Base-by-base conservation (phyloP, 2,888 invertebrate species). In the Scaptomyza flava region DNA sequence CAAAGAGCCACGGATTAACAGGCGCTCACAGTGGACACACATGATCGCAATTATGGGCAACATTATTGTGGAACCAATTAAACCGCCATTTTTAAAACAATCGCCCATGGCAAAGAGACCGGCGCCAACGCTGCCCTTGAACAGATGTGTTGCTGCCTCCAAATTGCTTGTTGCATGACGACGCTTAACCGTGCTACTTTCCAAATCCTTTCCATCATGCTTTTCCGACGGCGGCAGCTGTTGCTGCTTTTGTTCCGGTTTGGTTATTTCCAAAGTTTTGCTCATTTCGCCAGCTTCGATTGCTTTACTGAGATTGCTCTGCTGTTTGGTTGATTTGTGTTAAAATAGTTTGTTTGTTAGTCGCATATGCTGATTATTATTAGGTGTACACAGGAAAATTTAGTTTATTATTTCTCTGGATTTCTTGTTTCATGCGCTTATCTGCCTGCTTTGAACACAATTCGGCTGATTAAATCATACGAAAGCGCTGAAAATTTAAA, bases 71-170 rank as follows among this genome's bases (percentile, higher is more conserved):
- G 97, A 96, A 43, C 98, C 94, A 69, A 96, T 91, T 2, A 99
- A 92, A 1, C 99, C 99, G 27, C 98, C 97, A 91, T 99, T 96
- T 91, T 95, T 96, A 89, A 98, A 96, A 3, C 97, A 98, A 90
- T 97, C 96, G 14, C 99, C 98, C 95, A 99, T 96, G 1, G 98
- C 98, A 85, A 99, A 95, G 77, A 99, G 95, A 0, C 99, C 99
- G 0, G 98, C 98, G 23, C 99, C 99, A 48, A 99, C 95, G 93
- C 98, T 98, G 8, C 98, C 98, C 90, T 98, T 97, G 89, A 99
- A 95, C 52, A 98, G 93, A 91, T 99, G 98, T 92, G 97, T 96
- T 91, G 98, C 93, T 0, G 98, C 97, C 90, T 98, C 97, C 72
- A 94, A 77, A 90, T 96, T 97, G 70, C 98, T 98, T 12, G 85